Evolutionary conservation across 2,888 invertebrate genomes (phyloP).

Genomic region (Eucriotettix oculatus): DNA sequence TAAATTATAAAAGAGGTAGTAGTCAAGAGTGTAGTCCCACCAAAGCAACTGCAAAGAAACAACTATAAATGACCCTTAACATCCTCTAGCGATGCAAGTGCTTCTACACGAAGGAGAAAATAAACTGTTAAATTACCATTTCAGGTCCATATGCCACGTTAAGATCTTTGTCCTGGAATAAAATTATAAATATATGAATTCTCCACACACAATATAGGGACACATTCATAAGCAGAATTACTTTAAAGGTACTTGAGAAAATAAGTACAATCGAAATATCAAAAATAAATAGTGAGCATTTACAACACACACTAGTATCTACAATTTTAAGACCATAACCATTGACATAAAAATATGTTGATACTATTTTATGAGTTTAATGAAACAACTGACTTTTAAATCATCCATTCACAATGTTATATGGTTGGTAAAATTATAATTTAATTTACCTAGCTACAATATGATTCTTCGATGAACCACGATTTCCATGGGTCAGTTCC

Average conservation of each 20-base stretch:
- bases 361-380: too few relatives aligned
- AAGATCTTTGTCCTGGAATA: conserved; percentile 76
- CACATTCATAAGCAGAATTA: neutral
- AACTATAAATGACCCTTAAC: too few relatives aligned
- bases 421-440: conserved; percentile 1
- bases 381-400: too few relatives aligned
- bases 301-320: too few relatives aligned
- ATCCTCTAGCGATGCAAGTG: too few relatives aligned
- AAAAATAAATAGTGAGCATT: too few relatives aligned
- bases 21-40: neutral
- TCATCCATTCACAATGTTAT: too few relatives aligned
- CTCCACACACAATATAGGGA: neutral
- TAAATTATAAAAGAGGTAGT: neutral
- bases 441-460: conserved; percentile 37
- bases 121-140: conserved; percentile 45
- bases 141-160: conserved; percentile 68
- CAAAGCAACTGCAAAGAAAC: neutral
- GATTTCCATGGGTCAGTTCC: conserved; percentile 18
- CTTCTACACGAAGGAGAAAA: neutral
- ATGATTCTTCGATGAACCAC: conserved; percentile 32
- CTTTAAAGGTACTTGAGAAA: too few relatives aligned
- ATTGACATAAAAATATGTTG: too few relatives aligned
- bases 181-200: conserved; percentile 27
- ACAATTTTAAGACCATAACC: too few relatives aligned
- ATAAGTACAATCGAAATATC: too few relatives aligned